Evolutionary conservation across 2,797 vertebrate genomes (phyloP).

Genomic region (Acipenser ruthenus): DNA sequence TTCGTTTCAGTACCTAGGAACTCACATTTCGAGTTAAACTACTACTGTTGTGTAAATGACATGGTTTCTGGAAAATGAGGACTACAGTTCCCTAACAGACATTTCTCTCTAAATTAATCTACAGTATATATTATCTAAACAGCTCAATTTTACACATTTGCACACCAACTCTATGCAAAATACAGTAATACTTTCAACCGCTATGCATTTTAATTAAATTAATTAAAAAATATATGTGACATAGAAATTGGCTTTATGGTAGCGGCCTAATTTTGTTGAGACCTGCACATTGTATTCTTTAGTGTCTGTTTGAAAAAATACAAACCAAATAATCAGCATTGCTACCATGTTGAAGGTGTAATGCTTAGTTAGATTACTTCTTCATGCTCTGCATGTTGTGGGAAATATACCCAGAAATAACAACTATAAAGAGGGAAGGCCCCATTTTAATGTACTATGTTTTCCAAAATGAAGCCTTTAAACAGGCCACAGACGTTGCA

Average conservation of each 20-base stretch:
- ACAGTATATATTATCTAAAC: constrained; percentile 5
- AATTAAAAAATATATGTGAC: neutral
- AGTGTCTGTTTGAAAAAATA: neutral
- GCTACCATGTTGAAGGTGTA: constrained; percentile 20
- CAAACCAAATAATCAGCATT: constrained; percentile 37
- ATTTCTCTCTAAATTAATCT: constrained; percentile 9
- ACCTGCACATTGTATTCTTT: constrained; percentile 32
- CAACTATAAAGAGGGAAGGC: constrained; percentile 52
- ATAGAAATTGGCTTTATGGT: neutral
- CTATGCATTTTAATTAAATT: neutral
- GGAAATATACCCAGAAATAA: constrained; percentile 42
- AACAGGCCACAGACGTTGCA: constrained; percentile 63
- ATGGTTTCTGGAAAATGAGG: constrained; percentile 26
- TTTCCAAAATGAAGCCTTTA: constrained; percentile 47
- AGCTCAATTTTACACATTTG: neutral
- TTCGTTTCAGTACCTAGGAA: constrained; percentile 60
- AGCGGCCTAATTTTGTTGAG: neutral
- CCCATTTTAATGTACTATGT: too few relatives aligned
- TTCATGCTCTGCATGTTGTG: constrained; percentile 16
- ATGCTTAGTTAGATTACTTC: constrained; percentile 32
- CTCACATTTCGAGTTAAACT: constrained; percentile 68
- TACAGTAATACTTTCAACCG: neutral
- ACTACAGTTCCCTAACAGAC: constrained; percentile 3
- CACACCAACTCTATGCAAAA: neutral
- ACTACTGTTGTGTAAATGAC: constrained; percentile 70